These are phyloP conservation scores for Boloria selene DNA, from an alignment of 2,888 invertebrate species.

Conservation along the genomic window DNA sequence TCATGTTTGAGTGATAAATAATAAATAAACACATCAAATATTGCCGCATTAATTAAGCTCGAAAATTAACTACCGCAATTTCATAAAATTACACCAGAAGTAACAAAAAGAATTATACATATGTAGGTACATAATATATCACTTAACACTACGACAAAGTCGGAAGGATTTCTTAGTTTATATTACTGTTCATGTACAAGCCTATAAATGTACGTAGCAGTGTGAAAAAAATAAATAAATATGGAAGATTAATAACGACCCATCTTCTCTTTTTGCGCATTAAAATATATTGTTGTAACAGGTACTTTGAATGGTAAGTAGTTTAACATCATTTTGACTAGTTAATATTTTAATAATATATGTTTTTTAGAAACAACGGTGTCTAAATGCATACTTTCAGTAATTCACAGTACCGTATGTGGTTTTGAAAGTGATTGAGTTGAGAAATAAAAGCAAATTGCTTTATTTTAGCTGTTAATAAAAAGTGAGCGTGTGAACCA, in stretches of 20 bases:
- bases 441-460: constrained; percentile 30
- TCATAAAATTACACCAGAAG: constrained; percentile 3
- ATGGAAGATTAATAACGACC: too few species aligned
- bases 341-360: background rate
- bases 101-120: background rate
- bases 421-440: constrained; percentile 33
- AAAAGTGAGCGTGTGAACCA: constrained; percentile 36
- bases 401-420: constrained; percentile 32
- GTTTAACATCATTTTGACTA: too few species aligned
- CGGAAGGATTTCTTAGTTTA: too few species aligned
- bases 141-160: too few species aligned
- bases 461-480: constrained; percentile 31
- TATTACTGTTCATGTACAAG: too few species aligned
- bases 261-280: too few species aligned
- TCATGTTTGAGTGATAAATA: background rate
- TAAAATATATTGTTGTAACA: too few species aligned
- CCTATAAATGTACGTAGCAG: too few species aligned
- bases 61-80: constrained; percentile 1
- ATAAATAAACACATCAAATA: constrained; percentile 10
- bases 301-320: too few species aligned
- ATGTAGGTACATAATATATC: too few species aligned
- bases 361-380: background rate
- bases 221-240: too few species aligned
- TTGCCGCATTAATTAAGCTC: constrained; percentile 18
- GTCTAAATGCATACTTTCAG: background rate